Base-by-base conservation (phyloP, 2,888 invertebrate species). In the Serrognathus titanus region DNA sequence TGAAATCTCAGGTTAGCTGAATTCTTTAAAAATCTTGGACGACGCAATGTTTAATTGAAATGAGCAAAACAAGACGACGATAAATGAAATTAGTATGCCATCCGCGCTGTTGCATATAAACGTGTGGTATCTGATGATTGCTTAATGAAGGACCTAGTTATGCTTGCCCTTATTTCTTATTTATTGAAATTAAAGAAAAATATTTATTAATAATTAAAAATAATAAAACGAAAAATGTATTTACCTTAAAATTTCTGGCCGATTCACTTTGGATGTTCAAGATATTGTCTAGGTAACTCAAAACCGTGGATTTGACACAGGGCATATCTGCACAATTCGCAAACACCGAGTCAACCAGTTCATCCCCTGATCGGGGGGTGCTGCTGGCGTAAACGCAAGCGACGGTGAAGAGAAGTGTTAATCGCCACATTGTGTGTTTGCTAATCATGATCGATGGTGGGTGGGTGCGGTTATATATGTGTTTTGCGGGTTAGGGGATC, bases 231-330 rank as follows among this genome's bases (percentile, higher is more conserved):
- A 43, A 43, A 7, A 43, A 43, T 4, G 8, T 43, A 16, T 48
- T n/a, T 66, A 77, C 76, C 75, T 76, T 72, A 36, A 66, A 80
- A 59, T 83, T 83, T 62, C 87, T 82, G 45, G 83, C 81, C 51
- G 83, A 81, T 66, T 86, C 85, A 53, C 82, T 81, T 55, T 79
- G 78, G 38, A 86, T 79, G 66, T 87, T 87, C 58, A 88, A 76
- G 55, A 87, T 80, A 40, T 84, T 85, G 75, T 91, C 90, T 79
- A 92, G 79, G 78, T 87, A 91, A 53, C 82, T 83, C 35, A 92
- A 80, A 68, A 91, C 88, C 78, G 89, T 88, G 75, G 84, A 83
- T 79, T 90, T 90, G 65, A 91, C 82, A 70, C 91, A 92, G 47
- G 82, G 80, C 73, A 85, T 83, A 75, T 89, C 86, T 6, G 85